phyloP scores from a whole-genome alignment of 2,888 invertebrate species.

The Nipponacmea schrenckii region DNA sequence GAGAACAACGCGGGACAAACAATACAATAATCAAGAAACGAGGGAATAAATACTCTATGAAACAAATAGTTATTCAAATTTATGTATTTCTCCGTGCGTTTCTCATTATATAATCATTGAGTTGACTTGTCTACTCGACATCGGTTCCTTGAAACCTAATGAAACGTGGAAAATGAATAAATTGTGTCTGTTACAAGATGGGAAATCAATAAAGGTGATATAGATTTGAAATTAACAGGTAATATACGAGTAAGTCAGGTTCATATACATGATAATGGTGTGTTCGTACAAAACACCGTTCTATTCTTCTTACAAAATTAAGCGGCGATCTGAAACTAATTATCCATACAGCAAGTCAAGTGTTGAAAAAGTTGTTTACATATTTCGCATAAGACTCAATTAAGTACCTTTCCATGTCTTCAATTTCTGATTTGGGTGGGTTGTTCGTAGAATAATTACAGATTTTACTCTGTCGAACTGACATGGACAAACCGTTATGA shows the following conservation, averaged over 20 bases:
- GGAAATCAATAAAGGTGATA: not conserved
- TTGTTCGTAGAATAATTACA: too few species aligned
- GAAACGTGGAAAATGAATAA: conserved; percentile 6
- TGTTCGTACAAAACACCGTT: not conserved
- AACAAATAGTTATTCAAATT: conserved; percentile 4
- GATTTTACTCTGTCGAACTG: too few species aligned
- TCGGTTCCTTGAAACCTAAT: not conserved
- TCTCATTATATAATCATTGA: not conserved
- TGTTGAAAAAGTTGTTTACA: too few species aligned
- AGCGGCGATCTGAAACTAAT: too few species aligned
- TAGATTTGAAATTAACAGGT: conserved; percentile 4
- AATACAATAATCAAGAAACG: not conserved
- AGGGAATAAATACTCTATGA: conserved; percentile 3
- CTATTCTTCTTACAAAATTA: not conserved
- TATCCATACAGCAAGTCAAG: too few species aligned
- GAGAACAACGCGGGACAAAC: not conserved
- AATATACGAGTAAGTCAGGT: not conserved
- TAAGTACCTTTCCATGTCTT: too few species aligned
- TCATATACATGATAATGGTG: conserved; percentile 4
- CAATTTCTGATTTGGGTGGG: too few species aligned
- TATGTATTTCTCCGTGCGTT: not conserved
- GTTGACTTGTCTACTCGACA: not conserved
- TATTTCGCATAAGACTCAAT: too few species aligned
- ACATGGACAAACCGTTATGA: too few species aligned
- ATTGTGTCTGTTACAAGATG: not conserved